A percentile compares a stretch with the other conserved stretches of the same genome.
Evolutionary conservation across 2,888 invertebrate genomes (phyloP).

Genomic region (Allophyes oxyacanthae): DNA sequence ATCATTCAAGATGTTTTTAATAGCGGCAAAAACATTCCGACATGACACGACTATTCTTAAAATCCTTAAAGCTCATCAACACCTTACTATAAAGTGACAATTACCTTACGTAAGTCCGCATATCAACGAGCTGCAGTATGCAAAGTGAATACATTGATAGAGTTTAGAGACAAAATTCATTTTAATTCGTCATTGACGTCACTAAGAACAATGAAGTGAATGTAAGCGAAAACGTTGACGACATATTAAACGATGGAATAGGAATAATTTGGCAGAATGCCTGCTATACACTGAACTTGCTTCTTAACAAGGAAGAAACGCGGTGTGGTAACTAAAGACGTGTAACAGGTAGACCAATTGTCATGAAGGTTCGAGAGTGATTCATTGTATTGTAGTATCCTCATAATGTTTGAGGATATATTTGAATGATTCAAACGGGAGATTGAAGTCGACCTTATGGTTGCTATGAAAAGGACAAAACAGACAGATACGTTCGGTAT

Average conservation of each 20-base stretch:
- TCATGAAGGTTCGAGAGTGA: constrained; percentile 7
- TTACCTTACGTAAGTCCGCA: constrained; percentile 20
- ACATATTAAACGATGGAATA: constrained; percentile 52
- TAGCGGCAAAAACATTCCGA: constrained; percentile 13
- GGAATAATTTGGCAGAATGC: constrained; percentile 60
- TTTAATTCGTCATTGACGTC: constrained; percentile 50
- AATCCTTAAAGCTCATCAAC: background rate
- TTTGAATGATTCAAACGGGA: too few relatives aligned
- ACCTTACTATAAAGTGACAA: constrained; percentile 12
- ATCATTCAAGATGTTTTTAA: constrained; percentile 27
- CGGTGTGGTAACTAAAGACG: constrained; percentile 9
- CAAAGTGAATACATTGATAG: constrained; percentile 28
- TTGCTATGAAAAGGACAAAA: too few relatives aligned
- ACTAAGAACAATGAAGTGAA: constrained; percentile 47
- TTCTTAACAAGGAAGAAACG: constrained; percentile 35
- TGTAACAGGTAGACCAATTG: constrained; percentile 12
- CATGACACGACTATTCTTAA: constrained; percentile 11
- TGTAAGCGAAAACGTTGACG: constrained; percentile 40
- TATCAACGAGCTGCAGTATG: constrained; percentile 18
- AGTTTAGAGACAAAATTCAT: constrained; percentile 26
- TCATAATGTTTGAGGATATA: too few relatives aligned
- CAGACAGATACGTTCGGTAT: too few relatives aligned
- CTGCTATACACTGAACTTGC: constrained; percentile 50
- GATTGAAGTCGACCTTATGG: too few relatives aligned
- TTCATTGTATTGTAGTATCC: background rate